These are phyloP conservation scores for Cyclophora punctaria DNA, from an alignment of 2,888 invertebrate species.

Conservation along the genomic window DNA sequence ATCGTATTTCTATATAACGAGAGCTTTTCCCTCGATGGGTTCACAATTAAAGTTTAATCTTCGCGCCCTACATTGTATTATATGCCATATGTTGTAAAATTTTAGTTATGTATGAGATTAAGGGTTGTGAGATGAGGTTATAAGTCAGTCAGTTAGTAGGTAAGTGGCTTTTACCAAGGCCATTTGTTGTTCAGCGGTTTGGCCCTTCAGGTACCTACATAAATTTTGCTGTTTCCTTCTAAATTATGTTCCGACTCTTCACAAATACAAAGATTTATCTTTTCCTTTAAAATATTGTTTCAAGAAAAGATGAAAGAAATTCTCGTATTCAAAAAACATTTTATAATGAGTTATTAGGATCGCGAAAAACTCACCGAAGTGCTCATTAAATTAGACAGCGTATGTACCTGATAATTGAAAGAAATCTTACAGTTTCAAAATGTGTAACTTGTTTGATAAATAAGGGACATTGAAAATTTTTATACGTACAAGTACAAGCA, in stretches of 20 bases:
- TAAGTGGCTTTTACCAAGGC: slow-evolving; percentile 37
- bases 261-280: too few relatives aligned
- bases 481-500: slow-evolving; percentile 1
- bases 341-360: too few relatives aligned
- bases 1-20: too few relatives aligned
- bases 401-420: too few relatives aligned
- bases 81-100: slow-evolving; percentile 15
- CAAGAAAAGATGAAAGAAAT: too few relatives aligned
- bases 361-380: too few relatives aligned
- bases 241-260: slow-evolving; percentile 20
- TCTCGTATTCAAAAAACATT: too few relatives aligned
- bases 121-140: slow-evolving; percentile 30
- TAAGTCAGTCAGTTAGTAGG: slow-evolving; percentile 36
- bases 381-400: too few relatives aligned
- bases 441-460: too few relatives aligned
- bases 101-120: slow-evolving; percentile 24
- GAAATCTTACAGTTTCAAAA: too few relatives aligned
- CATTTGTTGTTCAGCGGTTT: slow-evolving; percentile 36
- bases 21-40: neutral
- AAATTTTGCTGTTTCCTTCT: slow-evolving; percentile 27
- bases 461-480: too few relatives aligned
- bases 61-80: slow-evolving; percentile 12
- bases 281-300: too few relatives aligned
- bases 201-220: slow-evolving; percentile 33
- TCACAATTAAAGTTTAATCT: slow-evolving; percentile 12